Evolutionary conservation across 30 jellyfish, hydroid and myxozoan species (phyloP), one percentile per base, ranked within the genome.

Genomic region (Aurelia aurita): DNA sequence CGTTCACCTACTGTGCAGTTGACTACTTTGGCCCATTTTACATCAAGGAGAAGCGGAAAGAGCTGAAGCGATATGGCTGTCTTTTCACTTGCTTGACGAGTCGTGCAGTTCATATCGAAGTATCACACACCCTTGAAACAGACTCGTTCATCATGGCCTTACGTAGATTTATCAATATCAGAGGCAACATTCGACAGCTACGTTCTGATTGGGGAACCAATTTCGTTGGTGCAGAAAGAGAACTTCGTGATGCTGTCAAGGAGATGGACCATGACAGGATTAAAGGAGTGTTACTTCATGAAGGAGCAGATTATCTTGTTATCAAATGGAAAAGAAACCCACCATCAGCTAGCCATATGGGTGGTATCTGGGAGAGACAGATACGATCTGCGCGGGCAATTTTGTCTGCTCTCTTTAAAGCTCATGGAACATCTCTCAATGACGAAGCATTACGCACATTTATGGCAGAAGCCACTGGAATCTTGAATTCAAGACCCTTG

Each of bases 1-100:
- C 91, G 23, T 80, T 80, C 75, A 80, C 87, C 18, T 80, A 47
- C 39, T 27, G 69, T 29, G 91, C 88, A 18, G 34, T 80, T 31
- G 91, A 80, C 88, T 67, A 21, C 44, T 80, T 82, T 69, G 92
- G 92, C 29, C 87, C 87, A 15, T 82, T 82, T 29, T 11, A 39
- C 12, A 34, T 82, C 87, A 82, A 67, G 31, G 67, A 67, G 45
- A 72, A 86, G n/a, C 65, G 92, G 31, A 82, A 57, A 16, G 67
- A 22, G 57, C 78, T 67, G 66, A 82, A 82, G 22, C 61, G 87
- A 22, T 82, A 80, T 69, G 92, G 87, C 12, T 31, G 21, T 32
- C 9, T 82, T 25, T 67, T 66, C 45, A 82, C 92, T n/a, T 67
- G 92, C 43, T 29, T 75, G 7, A 11, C 63, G 22, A 49, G 14